These are phyloP conservation scores for Pipistrellus pipistrellus DNA, from an alignment of 2,797 vertebrate species.

Conservation along the genomic window DNA sequence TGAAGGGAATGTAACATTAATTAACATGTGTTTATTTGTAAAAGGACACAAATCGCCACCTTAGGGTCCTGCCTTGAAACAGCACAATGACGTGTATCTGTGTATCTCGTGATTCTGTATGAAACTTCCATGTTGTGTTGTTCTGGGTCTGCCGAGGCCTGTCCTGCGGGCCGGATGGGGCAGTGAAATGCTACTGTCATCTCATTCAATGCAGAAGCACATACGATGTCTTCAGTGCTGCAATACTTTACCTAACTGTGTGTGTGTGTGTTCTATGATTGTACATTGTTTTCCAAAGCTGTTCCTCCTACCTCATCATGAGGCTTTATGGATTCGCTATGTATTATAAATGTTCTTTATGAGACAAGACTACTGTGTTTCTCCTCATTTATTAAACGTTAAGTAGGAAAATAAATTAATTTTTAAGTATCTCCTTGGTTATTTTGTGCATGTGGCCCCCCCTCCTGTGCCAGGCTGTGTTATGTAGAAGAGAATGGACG, in stretches of 20 bases:
- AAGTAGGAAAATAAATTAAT: constrained; percentile 82
- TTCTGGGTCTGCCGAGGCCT: constrained; percentile 70
- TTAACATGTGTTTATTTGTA: constrained; percentile 69
- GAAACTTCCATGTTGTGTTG: constrained; percentile 45
- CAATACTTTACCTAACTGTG: constrained; percentile 64
- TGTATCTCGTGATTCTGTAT: constrained; percentile 71
- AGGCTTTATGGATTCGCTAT: constrained; percentile 81
- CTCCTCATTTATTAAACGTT: constrained; percentile 80
- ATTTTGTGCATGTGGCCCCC: constrained; percentile 41
- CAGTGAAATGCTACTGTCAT: constrained; percentile 28
- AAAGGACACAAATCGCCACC: constrained; percentile 70
- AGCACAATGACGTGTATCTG: constrained; percentile 34
- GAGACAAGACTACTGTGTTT: constrained; percentile 76
- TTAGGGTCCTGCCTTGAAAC: constrained; percentile 76
- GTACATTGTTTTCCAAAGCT: constrained; percentile 82
- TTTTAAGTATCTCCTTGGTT: constrained; percentile 64
- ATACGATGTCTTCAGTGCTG: constrained; percentile 60
- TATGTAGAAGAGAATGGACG: background rate
- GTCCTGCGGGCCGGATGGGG: constrained; percentile 45
- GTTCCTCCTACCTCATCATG: constrained; percentile 79
- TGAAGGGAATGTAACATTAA: constrained; percentile 78
- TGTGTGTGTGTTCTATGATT: constrained; percentile 76
- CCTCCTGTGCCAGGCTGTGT: background rate
- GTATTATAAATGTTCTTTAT: constrained; percentile 69
- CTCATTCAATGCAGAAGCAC: constrained; percentile 54